These are phyloP conservation scores for Ichneumon xanthorius DNA, from an alignment of 2,888 invertebrate species.

Conservation along the genomic window DNA sequence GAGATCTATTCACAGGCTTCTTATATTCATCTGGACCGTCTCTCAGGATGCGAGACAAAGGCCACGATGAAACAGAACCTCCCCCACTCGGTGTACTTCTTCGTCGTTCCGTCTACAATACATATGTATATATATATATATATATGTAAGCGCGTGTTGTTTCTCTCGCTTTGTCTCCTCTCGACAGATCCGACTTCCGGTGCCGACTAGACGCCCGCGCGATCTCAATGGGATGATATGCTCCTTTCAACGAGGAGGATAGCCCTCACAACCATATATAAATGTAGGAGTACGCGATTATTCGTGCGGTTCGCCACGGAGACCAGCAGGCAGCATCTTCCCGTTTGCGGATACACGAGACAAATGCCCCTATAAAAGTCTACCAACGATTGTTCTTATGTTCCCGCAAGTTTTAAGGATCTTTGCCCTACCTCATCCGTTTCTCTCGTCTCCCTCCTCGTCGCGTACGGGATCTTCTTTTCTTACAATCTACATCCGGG, in stretches of 20 bases:
- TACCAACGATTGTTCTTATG: slow-evolving; percentile 45
- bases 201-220: slow-evolving; percentile 78
- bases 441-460: slow-evolving; percentile 10
- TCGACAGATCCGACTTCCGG: slow-evolving; percentile 84
- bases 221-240: slow-evolving; percentile 83
- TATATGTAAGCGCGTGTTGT: slow-evolving; percentile 71
- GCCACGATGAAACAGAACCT: slow-evolving; percentile 84
- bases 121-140: slow-evolving; percentile 17
- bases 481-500: slow-evolving; percentile 55
- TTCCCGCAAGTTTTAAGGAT: slow-evolving; percentile 44
- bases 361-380: slow-evolving; percentile 38
- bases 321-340: slow-evolving; percentile 53
- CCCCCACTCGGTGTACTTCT: slow-evolving; percentile 60
- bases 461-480: slow-evolving; percentile 47
- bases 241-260: slow-evolving; percentile 79
- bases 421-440: slow-evolving; percentile 14
- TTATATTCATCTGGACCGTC: slow-evolving; percentile 80
- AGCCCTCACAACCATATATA: slow-evolving; percentile 44
- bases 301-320: slow-evolving; percentile 76
- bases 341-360: slow-evolving; percentile 61
- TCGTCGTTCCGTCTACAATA: slow-evolving; percentile 48
- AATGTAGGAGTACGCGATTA: slow-evolving; percentile 74
- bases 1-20: slow-evolving; percentile 82
- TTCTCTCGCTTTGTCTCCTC: slow-evolving; percentile 82
- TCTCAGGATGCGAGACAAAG: slow-evolving; percentile 85